Conservation (phyloP, 2,113 vertebrate genomes). For the Furnarius figulus region DNA sequence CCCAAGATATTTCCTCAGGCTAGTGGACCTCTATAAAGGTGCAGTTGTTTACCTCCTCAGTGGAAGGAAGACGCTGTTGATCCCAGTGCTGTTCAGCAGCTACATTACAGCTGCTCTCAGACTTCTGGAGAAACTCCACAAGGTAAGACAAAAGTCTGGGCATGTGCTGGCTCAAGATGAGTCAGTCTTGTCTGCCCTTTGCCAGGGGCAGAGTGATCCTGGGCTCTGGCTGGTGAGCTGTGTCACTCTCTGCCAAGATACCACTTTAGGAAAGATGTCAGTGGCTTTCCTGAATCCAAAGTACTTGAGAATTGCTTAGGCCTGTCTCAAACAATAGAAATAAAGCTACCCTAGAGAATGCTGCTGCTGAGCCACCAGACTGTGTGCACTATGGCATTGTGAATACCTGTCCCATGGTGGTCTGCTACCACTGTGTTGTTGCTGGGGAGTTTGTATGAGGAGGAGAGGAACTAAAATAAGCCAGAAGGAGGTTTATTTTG, state of each 20-base stretch:
- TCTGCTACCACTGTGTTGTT: not conserved
- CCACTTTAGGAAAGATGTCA: not conserved
- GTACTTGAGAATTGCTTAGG: not conserved
- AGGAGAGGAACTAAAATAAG: not conserved
- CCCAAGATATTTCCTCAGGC: slow-evolving; percentile 85
- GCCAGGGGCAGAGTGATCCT: not conserved
- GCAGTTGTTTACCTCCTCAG: slow-evolving; percentile 92
- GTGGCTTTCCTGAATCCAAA: not conserved
- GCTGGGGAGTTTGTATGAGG: not conserved
- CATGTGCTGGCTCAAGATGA: not conserved
- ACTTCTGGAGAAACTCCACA: slow-evolving; percentile 94
- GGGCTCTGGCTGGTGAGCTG: not conserved
- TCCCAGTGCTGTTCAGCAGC: slow-evolving; percentile 89
- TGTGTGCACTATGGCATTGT: not conserved
- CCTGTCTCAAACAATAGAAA: not conserved
- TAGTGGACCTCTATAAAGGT: slow-evolving; percentile 94
- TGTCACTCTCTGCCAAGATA: not conserved
- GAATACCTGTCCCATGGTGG: not conserved
- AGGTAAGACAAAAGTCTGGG: slow-evolving; percentile 73
- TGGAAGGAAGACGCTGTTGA: slow-evolving; percentile 86
- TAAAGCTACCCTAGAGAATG: not conserved
- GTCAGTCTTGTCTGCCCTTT: not conserved
- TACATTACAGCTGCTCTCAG: slow-evolving; percentile 89
- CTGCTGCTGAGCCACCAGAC: not conserved
- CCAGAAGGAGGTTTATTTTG: not conserved